Evolutionary conservation across 2,113 vertebrate genomes (phyloP).

Genomic region (Arvicanthis niloticus): DNA sequence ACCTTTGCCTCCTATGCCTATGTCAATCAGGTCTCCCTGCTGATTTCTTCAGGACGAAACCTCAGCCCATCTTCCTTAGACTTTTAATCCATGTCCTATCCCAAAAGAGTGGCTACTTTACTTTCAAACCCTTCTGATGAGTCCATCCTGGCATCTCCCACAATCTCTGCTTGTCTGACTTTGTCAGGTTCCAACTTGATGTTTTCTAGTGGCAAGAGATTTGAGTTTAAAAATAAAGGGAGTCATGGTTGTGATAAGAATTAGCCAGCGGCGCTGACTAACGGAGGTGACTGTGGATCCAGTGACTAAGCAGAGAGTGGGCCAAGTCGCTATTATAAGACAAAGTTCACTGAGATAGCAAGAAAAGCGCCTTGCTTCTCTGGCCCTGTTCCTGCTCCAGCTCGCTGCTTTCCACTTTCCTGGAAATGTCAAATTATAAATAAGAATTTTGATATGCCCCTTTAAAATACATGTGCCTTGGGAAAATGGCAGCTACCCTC

Average conservation of each 20-base stretch:
- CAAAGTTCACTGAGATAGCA: neutral
- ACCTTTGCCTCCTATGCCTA: neutral
- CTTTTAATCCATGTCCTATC: neutral
- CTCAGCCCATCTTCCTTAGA: neutral
- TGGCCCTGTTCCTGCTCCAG: neutral
- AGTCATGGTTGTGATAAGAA: constrained; percentile 25
- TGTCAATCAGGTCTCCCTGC: neutral
- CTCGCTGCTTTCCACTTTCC: neutral
- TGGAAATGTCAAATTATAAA: constrained; percentile 26
- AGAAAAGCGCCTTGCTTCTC: neutral
- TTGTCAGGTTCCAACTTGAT: neutral
- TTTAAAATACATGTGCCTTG: neutral
- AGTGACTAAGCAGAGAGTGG: constrained; percentile 61
- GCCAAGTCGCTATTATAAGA: constrained; percentile 51
- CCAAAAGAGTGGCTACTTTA: neutral
- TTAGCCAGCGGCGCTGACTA: constrained; percentile 59
- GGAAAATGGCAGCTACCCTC: neutral
- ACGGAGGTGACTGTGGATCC: constrained; percentile 7
- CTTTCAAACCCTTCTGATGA: neutral
- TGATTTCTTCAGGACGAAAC: neutral
- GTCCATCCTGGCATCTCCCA: neutral
- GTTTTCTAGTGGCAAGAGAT: constrained; percentile 1
- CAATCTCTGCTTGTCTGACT: neutral
- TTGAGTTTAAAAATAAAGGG: constrained; percentile 62
- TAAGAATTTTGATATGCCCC: neutral